Conservation (phyloP, 2,888 invertebrate species). For the Hirtodrosophila alboralis region DNA sequence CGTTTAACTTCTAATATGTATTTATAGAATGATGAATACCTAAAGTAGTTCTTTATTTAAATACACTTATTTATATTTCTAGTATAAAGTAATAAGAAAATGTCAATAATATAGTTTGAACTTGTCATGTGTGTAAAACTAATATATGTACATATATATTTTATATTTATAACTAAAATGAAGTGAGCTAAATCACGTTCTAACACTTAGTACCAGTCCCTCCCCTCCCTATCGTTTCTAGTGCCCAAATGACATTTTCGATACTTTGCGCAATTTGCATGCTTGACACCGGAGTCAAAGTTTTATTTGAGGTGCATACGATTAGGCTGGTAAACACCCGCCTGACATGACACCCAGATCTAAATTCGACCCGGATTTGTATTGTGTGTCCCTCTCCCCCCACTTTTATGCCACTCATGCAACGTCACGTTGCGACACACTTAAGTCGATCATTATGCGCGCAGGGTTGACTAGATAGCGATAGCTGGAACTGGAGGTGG, state of each 20-base stretch:
- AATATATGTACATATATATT: slow-evolving; percentile 7
- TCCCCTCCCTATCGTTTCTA: slow-evolving; percentile 1
- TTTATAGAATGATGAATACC: too few relatives aligned
- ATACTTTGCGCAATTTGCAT: slow-evolving; percentile 68
- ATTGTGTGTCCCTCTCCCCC: background rate
- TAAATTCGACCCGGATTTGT: background rate
- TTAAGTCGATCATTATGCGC: slow-evolving; percentile 61
- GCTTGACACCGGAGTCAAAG: slow-evolving; percentile 68
- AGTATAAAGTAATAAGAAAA: slow-evolving; percentile 7
- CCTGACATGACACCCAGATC: slow-evolving; percentile 2
- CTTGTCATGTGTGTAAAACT: slow-evolving; percentile 47
- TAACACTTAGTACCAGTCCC: slow-evolving; percentile 1
- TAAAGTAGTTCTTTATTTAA: too few relatives aligned
- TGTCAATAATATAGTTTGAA: slow-evolving; percentile 42
- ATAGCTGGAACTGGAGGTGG: slow-evolving; percentile 3
- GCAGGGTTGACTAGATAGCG: slow-evolving; percentile 49
- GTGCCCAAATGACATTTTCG: slow-evolving; percentile 67
- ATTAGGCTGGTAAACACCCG: slow-evolving; percentile 28
- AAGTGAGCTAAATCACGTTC: slow-evolving; percentile 18
- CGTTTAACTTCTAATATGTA: too few relatives aligned
- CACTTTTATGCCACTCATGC: slow-evolving; percentile 25
- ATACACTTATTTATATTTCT: too few relatives aligned
- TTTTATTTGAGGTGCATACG: slow-evolving; percentile 39
- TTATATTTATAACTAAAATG: slow-evolving; percentile 11
- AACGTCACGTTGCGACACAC: slow-evolving; percentile 51